phyloP scores from a whole-genome alignment of 2,113 vertebrate genomes.

The Austrofundulus limnaeus region DNA sequence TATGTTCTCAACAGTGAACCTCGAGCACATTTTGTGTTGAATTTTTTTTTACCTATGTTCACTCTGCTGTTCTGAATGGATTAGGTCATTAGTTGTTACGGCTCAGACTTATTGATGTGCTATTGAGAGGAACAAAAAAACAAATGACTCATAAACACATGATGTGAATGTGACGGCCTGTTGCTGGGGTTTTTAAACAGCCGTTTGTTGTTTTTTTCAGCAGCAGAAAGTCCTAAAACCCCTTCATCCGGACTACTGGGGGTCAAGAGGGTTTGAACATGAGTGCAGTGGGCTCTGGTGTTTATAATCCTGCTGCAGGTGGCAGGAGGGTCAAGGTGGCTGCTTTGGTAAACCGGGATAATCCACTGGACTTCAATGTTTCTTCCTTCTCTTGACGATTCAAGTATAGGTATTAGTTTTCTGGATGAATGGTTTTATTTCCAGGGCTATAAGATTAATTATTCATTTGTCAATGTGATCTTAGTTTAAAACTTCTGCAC shows the following conservation, averaged over 20 bases:
- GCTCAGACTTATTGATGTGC: slow-evolving; percentile 53
- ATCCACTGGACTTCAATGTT: background rate
- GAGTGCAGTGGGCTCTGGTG: background rate
- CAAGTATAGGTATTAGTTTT: background rate
- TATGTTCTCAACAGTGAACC: background rate
- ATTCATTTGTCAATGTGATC: no score
- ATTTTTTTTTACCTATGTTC: background rate
- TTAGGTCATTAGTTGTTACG: slow-evolving; percentile 34
- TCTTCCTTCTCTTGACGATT: no score
- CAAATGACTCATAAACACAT: slow-evolving; percentile 57
- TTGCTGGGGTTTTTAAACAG: slow-evolving; percentile 24
- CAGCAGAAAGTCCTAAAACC: slow-evolving; percentile 22
- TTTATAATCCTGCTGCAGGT: background rate
- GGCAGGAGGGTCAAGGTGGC: background rate
- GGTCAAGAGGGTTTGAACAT: background rate
- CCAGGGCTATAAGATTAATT: no score
- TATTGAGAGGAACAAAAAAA: slow-evolving; percentile 52
- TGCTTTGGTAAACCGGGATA: background rate
- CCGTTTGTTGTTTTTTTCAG: slow-evolving; percentile 11
- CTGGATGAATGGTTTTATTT: no score
- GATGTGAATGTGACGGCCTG: slow-evolving; percentile 40
- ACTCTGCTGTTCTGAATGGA: slow-evolving; percentile 27
- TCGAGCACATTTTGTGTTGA: background rate
- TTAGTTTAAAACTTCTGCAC: no score
- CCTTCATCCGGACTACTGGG: slow-evolving; percentile 33